Evolutionary conservation across 2,113 vertebrate genomes (phyloP), one percentile per base, ranked within the genome.

Genomic region (Acrocephalus kingi): DNA sequence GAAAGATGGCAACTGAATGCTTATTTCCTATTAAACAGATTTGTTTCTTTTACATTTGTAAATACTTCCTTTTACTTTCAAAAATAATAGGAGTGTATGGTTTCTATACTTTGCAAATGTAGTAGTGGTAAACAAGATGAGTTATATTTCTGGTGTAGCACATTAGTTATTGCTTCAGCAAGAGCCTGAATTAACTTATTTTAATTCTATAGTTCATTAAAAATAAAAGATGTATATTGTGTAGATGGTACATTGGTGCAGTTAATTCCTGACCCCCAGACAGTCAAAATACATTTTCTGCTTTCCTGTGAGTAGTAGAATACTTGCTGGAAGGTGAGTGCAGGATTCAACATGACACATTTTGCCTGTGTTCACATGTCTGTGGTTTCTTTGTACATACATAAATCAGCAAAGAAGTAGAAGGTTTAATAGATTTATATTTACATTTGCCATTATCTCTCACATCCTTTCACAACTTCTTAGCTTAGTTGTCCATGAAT

Each of bases 301-400:
- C 43, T 43, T 71, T 77, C 55, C 39, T 51, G 13, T 9, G 23
- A 67, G 33, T 22, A 37, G n/a, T 14, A 15, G 18, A 69, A 49
- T 30, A 28, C 9, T 77, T 91, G 21, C 61, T 75, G 24, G 0
- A 0, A 18, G 52, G 20, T 28, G 30, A 21, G 14, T 19, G 22
- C 51, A 35, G 61, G 82, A 52, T 68, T 48, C 59, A 81, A 43
- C 12, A 7, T 24, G 30, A n/a, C 22, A 23, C 13, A 11, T 46
- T 81, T 77, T 73, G 8, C 37, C 62, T 78, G 30, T 10, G 0
- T 75, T 84, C 45, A 45, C 16, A 3, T 52, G 33, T 13, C 69
- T 68, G 23, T 64, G 69, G 3, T 37, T 87, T 78, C 49, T 72
- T 52, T 73, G 10, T 43, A 18, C 10, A 6, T 55, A 56, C 6